These are phyloP conservation scores for Peromyscus polionotus DNA, from an alignment of 2,113 vertebrate species.

Conservation along the genomic window DNA sequence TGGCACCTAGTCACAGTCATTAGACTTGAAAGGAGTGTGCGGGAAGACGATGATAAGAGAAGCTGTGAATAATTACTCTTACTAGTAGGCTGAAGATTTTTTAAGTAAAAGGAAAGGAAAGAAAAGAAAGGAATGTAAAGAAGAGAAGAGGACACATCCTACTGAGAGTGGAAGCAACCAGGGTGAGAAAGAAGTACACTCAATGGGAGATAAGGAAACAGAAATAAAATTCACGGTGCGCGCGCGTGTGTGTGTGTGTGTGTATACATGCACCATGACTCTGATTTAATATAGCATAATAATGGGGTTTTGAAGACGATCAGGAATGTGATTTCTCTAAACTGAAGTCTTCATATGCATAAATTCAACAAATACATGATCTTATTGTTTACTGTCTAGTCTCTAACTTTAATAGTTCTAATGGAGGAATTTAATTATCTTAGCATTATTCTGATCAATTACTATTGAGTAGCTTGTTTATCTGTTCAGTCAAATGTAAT, in stretches of 20 bases:
- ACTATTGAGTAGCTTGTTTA: slow-evolving; percentile 22
- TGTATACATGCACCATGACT: neutral
- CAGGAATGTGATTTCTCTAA: neutral
- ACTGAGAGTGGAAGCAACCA: neutral
- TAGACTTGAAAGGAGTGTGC: slow-evolving; percentile 43
- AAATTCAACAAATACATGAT: slow-evolving; percentile 14
- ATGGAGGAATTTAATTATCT: slow-evolving; percentile 39
- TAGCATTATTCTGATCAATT: slow-evolving; percentile 59
- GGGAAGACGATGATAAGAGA: slow-evolving; percentile 21
- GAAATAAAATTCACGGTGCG: neutral
- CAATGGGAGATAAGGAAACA: neutral
- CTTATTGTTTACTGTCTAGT: neutral
- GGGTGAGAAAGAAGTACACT: neutral
- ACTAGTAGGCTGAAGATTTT: slow-evolving; percentile 17
- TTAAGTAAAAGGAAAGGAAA: slow-evolving; percentile 5
- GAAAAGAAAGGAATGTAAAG: neutral
- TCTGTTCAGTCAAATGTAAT: neutral
- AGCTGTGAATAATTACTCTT: slow-evolving; percentile 44
- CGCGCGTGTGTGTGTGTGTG: neutral
- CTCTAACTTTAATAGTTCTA: neutral
- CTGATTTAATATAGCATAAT: neutral
- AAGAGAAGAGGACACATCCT: neutral
- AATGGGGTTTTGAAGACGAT: slow-evolving; percentile 2
- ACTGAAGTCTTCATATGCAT: neutral
- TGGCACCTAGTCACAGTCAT: neutral